Evolutionary conservation across 2,797 vertebrate genomes (phyloP).

Genomic region (Danio aesculapii): DNA sequence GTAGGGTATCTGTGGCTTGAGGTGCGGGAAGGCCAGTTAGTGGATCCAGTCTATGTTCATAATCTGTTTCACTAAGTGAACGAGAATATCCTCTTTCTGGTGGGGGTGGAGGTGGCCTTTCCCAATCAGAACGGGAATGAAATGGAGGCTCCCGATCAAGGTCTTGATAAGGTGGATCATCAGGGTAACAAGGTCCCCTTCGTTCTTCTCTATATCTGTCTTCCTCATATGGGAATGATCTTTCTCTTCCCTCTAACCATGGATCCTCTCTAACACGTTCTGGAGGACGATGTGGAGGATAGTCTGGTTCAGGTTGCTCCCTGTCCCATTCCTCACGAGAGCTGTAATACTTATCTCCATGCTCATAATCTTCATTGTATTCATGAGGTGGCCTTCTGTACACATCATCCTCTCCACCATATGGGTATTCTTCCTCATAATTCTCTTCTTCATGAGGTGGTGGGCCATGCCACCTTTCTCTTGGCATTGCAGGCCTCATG

Average conservation of each 20-base stretch:
- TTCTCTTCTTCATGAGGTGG: slow-evolving; percentile 75
- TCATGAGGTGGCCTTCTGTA: slow-evolving; percentile 80
- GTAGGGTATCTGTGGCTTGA: slow-evolving; percentile 76
- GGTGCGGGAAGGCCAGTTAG: slow-evolving; percentile 61
- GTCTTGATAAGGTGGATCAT: slow-evolving; percentile 79
- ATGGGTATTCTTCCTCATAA: slow-evolving; percentile 74
- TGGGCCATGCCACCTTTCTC: slow-evolving; percentile 71
- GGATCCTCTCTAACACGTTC: slow-evolving; percentile 86
- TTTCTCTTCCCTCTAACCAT: slow-evolving; percentile 87
- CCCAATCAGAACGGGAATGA: slow-evolving; percentile 81
- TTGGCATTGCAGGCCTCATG: slow-evolving; percentile 64
- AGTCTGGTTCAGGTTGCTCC: slow-evolving; percentile 80
- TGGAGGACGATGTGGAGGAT: slow-evolving; percentile 80
- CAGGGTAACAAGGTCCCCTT: slow-evolving; percentile 83
- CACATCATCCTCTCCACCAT: slow-evolving; percentile 75
- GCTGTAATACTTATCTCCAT: slow-evolving; percentile 81
- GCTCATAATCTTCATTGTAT: slow-evolving; percentile 78
- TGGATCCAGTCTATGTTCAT: slow-evolving; percentile 74
- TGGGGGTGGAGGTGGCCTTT: slow-evolving; percentile 74
- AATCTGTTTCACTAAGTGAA: slow-evolving; percentile 70
- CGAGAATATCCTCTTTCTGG: slow-evolving; percentile 73
- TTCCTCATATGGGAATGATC: slow-evolving; percentile 83
- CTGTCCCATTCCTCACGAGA: slow-evolving; percentile 84
- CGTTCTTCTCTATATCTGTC: slow-evolving; percentile 85
- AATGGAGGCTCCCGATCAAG: slow-evolving; percentile 78